phyloP scores from a whole-genome alignment of 2,888 invertebrate species.

The Sphinx pinastri region DNA sequence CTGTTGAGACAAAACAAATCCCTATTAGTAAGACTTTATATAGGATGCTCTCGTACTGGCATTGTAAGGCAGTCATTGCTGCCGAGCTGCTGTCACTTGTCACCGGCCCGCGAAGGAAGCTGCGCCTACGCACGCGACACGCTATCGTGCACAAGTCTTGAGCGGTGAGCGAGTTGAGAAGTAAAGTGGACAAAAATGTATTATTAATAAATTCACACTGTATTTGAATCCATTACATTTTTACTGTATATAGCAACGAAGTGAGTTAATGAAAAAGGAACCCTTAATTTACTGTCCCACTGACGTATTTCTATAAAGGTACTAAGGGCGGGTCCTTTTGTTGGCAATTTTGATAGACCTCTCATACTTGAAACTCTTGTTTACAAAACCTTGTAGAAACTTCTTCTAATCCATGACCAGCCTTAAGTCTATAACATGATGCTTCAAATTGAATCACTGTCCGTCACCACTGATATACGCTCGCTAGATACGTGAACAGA shows the following conservation, averaged over 20 bases:
- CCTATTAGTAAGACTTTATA: slow-evolving; percentile 16
- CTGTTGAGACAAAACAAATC: slow-evolving; percentile 21
- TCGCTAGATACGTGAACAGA: slow-evolving; percentile 55
- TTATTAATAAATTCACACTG: too few relatives aligned
- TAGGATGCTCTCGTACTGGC: slow-evolving; percentile 2
- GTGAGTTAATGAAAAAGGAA: too few relatives aligned
- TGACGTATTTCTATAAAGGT: too few relatives aligned
- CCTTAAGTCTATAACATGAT: neutral
- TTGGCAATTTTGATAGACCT: too few relatives aligned
- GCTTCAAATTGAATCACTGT: slow-evolving; percentile 54
- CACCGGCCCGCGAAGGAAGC: slow-evolving; percentile 47
- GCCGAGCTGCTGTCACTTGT: slow-evolving; percentile 50
- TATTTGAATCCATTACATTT: too few relatives aligned
- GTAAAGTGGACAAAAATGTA: neutral
- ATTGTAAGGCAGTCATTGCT: slow-evolving; percentile 21
- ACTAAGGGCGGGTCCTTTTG: too few relatives aligned
- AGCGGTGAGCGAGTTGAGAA: slow-evolving; percentile 31
- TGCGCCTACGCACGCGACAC: slow-evolving; percentile 53
- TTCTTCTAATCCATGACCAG: neutral
- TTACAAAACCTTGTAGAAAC: too few relatives aligned
- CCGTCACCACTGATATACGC: slow-evolving; percentile 56
- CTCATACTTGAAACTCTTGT: too few relatives aligned
- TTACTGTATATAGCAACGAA: too few relatives aligned
- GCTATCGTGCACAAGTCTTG: slow-evolving; percentile 28
- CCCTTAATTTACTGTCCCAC: too few relatives aligned